Evolutionary conservation across 2,888 invertebrate genomes (phyloP).

Genomic region (Dendrolimus houi): DNA sequence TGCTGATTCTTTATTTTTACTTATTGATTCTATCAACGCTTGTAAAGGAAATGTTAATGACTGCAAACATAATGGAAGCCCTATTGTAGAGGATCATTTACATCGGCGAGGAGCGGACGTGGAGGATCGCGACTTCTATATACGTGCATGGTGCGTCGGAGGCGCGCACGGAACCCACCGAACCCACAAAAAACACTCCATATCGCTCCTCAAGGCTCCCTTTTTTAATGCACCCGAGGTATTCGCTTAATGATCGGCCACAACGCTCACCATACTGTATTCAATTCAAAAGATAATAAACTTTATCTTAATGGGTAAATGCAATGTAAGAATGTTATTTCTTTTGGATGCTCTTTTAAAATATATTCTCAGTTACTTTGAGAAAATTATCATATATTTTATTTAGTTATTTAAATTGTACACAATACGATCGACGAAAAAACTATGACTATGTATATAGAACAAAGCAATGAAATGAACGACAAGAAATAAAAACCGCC

Average conservation of each 20-base stretch:
- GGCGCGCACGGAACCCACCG: constrained; percentile 55
- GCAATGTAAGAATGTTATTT: background rate
- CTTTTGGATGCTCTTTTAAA: background rate
- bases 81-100: constrained; percentile 71
- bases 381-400: background rate
- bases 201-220: constrained; percentile 53
- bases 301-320: constrained; percentile 10
- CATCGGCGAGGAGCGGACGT: constrained; percentile 59
- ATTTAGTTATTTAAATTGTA: background rate
- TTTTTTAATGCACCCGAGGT: constrained; percentile 50
- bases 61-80: background rate
- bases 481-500: too few relatives aligned
- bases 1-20: too few relatives aligned
- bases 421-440: too few relatives aligned
- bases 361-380: background rate
- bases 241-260: constrained; percentile 54
- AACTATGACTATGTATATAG: too few relatives aligned
- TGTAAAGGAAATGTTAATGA: background rate
- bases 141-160: constrained; percentile 41
- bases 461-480: too few relatives aligned
- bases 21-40: too few relatives aligned
- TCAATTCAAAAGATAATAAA: constrained; percentile 35
- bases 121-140: constrained; percentile 59
- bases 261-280: constrained; percentile 40
- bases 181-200: constrained; percentile 57